Evolutionary conservation across 2,888 invertebrate genomes (phyloP), one percentile per base, ranked within the genome.

Genomic region (Unio pictorum): DNA sequence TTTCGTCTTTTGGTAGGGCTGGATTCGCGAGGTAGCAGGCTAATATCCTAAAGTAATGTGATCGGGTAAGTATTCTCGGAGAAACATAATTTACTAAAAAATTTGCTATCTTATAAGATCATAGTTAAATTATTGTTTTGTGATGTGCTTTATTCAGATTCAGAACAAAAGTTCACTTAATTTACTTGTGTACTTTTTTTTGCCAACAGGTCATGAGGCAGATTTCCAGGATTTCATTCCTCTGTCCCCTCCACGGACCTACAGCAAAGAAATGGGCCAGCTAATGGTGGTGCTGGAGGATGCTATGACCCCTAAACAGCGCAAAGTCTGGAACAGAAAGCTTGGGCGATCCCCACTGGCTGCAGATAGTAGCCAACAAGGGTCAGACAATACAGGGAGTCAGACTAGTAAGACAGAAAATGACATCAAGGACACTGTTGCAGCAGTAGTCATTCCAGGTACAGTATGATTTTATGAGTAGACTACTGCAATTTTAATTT

Each of bases 191-290:
- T 61, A 45, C 55, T 55, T 61, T 59, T 59, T 23, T 62, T 68
- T 17, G 65, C 56, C 68, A 56, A 3, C 64, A 86, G 86, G 86
- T 64, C 78, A 83, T 57, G 85, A 82, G 56, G 67, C 79, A n/a
- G 79, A 83, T 17, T 73, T 85, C 4, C 78, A 71, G 28, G 81
- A 83, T 60, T 72, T 81, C 66, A 69, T 86, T 55, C 86, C 86
- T 2, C 65, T 80, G 30, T 83, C 85, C 4, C 85, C 85, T 23
- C 78, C 75, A 15, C 74, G 81, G 61, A 76, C 76, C 34, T 80
- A 79, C 62, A 80, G 80, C 62, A 64, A 76, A 26, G 79, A 81
- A 30, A 81, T 74, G n/a, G 83, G 84, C 26, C 77, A 80, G 45
- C 72, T 84, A 34, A 78, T 78, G 63, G 66, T 80, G n/a, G 67